Percentiles rank a stretch among this genome's conserved stretches.
Evolutionary conservation across 2,797 vertebrate species (phyloP).

Genomic region (Melanotaenia maccullochi): DNA sequence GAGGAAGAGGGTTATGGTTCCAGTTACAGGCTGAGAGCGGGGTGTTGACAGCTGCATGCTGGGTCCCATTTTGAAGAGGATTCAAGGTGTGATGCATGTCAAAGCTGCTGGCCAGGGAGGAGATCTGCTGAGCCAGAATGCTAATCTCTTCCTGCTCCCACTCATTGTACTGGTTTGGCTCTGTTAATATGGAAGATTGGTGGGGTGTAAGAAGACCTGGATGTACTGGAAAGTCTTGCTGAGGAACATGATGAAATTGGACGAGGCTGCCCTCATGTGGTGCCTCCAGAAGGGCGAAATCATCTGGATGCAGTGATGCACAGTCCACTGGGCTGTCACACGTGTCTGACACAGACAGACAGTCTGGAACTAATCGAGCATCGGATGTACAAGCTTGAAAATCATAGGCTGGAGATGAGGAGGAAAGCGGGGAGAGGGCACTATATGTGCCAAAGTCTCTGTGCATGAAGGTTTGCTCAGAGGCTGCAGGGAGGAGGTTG

Average conservation of each 20-base stretch:
- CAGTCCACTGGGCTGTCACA: slow-evolving; percentile 58
- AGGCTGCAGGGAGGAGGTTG: slow-evolving; percentile 19
- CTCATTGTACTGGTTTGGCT: slow-evolving; percentile 62
- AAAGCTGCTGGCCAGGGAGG: slow-evolving; percentile 85
- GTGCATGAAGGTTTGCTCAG: slow-evolving; percentile 51
- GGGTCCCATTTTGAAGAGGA: neutral
- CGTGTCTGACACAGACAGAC: slow-evolving; percentile 44
- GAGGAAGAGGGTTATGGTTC: slow-evolving; percentile 17
- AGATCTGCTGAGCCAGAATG: slow-evolving; percentile 86
- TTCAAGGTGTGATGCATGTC: slow-evolving; percentile 59
- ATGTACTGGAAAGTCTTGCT: slow-evolving; percentile 28
- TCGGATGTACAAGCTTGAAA: slow-evolving; percentile 57
- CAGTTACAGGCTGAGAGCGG: slow-evolving; percentile 41
- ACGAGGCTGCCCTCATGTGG: slow-evolving; percentile 62
- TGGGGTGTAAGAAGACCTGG: slow-evolving; percentile 51
- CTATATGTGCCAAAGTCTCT: slow-evolving; percentile 24
- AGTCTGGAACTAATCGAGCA: slow-evolving; percentile 74
- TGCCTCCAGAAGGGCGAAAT: slow-evolving; percentile 52
- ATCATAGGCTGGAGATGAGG: slow-evolving; percentile 51
- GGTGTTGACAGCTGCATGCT: neutral
- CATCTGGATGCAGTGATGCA: slow-evolving; percentile 67
- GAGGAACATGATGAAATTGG: slow-evolving; percentile 46
- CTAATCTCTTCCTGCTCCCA: slow-evolving; percentile 80
- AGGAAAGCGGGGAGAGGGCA: slow-evolving; percentile 41
- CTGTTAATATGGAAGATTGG: slow-evolving; percentile 50